These are phyloP conservation scores for Lepisosteus osseus DNA, from an alignment of 2,113 vertebrate species.

Conservation along the genomic window DNA sequence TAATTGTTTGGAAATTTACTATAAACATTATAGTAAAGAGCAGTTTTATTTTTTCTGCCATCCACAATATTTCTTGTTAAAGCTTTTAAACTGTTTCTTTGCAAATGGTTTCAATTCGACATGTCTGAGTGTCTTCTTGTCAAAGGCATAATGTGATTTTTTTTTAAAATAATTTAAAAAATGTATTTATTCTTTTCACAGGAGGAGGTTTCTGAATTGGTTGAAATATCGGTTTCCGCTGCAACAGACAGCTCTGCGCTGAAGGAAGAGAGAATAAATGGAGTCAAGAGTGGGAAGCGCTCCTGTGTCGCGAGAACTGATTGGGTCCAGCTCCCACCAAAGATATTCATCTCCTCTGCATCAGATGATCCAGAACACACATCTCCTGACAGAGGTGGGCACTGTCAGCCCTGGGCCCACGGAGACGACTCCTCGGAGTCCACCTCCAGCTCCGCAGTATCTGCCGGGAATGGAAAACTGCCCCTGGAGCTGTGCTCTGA, in stretches of 20 bases:
- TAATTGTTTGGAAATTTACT: neutral
- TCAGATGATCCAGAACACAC: conserved; percentile 41
- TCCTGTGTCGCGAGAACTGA: conserved; percentile 66
- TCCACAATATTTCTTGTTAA: too few relatives aligned
- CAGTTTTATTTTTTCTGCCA: too few relatives aligned
- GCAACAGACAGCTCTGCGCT: conserved; percentile 40
- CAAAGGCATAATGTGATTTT: too few relatives aligned
- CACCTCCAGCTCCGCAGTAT: conserved; percentile 23
- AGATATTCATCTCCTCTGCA: conserved; percentile 72
- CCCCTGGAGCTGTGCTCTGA: conserved; percentile 31
- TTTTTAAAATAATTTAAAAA: neutral
- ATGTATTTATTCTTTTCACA: conserved; percentile 7
- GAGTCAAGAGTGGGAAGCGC: conserved; percentile 51
- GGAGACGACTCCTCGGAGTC: conserved; percentile 47
- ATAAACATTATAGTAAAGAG: neutral
- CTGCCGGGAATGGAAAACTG: conserved; percentile 13
- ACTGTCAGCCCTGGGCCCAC: conserved; percentile 44
- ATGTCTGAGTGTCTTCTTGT: neutral
- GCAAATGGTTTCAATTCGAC: neutral
- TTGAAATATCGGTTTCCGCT: conserved; percentile 53
- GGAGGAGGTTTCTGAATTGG: conserved; percentile 44
- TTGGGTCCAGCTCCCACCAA: conserved; percentile 66
- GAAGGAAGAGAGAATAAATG: conserved; percentile 22
- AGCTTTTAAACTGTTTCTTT: too few relatives aligned
- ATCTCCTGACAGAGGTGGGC: conserved; percentile 25